phyloP scores from a whole-genome alignment of 2,888 invertebrate genomes.

The Chelonus formosanus region DNA sequence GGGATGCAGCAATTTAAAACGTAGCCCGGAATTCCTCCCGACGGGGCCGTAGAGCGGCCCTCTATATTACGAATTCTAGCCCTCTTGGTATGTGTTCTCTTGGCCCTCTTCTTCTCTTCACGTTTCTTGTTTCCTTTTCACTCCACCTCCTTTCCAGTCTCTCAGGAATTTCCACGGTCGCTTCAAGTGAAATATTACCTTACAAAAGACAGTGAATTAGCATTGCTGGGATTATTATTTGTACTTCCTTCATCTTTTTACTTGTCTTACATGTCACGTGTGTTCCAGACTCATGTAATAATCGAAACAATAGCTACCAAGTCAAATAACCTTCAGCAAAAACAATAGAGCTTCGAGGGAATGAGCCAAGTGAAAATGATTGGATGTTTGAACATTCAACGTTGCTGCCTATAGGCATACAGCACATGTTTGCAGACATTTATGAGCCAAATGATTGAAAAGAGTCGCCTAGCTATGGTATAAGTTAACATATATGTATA shows the following conservation, averaged over 20 bases:
- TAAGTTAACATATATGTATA: constrained; percentile 4
- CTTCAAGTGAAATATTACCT: constrained; percentile 32
- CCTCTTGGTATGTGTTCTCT: constrained; percentile 39
- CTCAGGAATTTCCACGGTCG: constrained; percentile 28
- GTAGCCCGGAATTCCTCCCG: constrained; percentile 66
- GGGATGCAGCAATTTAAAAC: constrained; percentile 66
- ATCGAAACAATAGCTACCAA: constrained; percentile 26
- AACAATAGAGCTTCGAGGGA: constrained; percentile 1
- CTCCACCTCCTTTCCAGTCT: constrained; percentile 27
- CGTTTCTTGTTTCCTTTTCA: constrained; percentile 33
- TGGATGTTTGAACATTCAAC: constrained; percentile 59
- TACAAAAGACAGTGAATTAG: constrained; percentile 29
- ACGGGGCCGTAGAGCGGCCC: constrained; percentile 64
- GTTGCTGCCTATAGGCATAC: constrained; percentile 53
- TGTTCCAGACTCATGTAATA: neutral
- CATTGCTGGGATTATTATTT: constrained; percentile 25
- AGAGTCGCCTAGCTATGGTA: neutral
- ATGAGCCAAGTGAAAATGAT: constrained; percentile 43
- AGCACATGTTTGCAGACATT: constrained; percentile 55
- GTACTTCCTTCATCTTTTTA: constrained; percentile 13
- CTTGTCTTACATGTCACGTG: neutral
- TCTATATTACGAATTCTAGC: constrained; percentile 64
- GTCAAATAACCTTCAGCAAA: constrained; percentile 25
- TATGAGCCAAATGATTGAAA: constrained; percentile 41
- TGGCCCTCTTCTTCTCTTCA: constrained; percentile 31